Evolutionary conservation across 2,888 invertebrate genomes (phyloP), one percentile per base, ranked within the genome.

Genomic region (Agriopis marginaria): DNA sequence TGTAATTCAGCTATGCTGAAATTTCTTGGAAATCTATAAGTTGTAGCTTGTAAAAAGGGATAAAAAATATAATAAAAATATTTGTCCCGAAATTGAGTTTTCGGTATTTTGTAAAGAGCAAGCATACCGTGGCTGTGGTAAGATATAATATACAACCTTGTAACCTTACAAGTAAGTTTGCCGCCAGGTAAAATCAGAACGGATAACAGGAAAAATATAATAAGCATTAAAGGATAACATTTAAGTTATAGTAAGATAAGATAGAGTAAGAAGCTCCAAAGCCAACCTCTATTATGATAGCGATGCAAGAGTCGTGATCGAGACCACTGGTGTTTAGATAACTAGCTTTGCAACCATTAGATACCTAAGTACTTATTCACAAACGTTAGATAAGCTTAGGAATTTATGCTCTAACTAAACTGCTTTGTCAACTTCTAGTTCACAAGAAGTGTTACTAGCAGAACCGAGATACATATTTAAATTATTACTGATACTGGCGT

Each of bases 211-310:
- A n/a, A 51, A 61, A 61, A 51, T 61, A 50, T 23, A 44, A 12
- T 51, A 62, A 62, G 17, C 51, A 45, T 7, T 53, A 51, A 45
- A 7, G 39, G 58, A 51, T 58, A 50, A 1, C 14, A 14, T 10
- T 10, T 23, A 58, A 64, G 42, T 58, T 58, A 58, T 4, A 3
- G 51, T 50, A 10, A 14, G 58, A 64, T 58, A 56, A 45, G n/a
- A 56, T 56, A 10, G 39, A 40, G 23, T 6, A 40, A 51, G 49
- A 51, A 51, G 61, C 42, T 3, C 12, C n/a, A n/a, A 44, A 40
- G 61, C 53, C 60, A 5, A 45, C 39, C 7, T 54, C 60, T 42
- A 66, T 61, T 66, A 60, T 44, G 66, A 66, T 66, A 66, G 40
- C 66, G 47, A 44, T 61, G 12, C 14, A 59, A 50, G 45, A 51